Base-by-base conservation (phyloP, 2,888 invertebrate species). In the Tachina fera region DNA sequence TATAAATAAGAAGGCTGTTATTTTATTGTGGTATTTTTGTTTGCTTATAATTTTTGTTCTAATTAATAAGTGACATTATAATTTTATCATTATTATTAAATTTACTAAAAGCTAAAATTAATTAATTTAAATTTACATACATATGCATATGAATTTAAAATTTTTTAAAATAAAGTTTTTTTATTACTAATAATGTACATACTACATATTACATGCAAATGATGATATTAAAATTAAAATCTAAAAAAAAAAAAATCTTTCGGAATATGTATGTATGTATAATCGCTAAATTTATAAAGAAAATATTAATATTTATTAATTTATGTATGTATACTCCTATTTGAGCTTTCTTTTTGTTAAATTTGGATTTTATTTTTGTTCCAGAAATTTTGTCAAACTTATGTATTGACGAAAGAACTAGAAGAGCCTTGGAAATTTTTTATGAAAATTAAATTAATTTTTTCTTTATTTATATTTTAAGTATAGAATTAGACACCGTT, bases 401-500 rank as follows among this genome's bases (percentile, higher is more conserved):
- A 14, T 16, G 31, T 6, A 49, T 83, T 76, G 47, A 65, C 53
- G 60, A 67, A 60, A 77, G 31, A 83, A 77, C 76, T 82, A 58
- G 31, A 22, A 22, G 63, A 49, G 16, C 2, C 39, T 47, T 49
- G 22, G 22, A 13, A 47, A 16, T 68, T 16, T 60, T 9, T 41
- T 47, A 14, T 49, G 49, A 43, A 65, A 47, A 53, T 31, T n/a
- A 74, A n/a, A n/a, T n/a, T 31, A 16, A 74, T 78, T 1, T 58
- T 60, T 77, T 71, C 3, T 31, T 31, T 31, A 0, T 31, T 31
- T 31, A 31, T 13, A 43, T 80, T 80, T 71, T 53, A 67, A 8
- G 19, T 61, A 58, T 43, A 58, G n/a, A n/a, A 0, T 81, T 82
- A 86, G 86, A 86, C 86, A 86, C 86, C 86, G 83, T 86, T 72